These are phyloP conservation scores for Valencia hispanica DNA, from an alignment of 2,797 vertebrate species.

Conservation along the genomic window DNA sequence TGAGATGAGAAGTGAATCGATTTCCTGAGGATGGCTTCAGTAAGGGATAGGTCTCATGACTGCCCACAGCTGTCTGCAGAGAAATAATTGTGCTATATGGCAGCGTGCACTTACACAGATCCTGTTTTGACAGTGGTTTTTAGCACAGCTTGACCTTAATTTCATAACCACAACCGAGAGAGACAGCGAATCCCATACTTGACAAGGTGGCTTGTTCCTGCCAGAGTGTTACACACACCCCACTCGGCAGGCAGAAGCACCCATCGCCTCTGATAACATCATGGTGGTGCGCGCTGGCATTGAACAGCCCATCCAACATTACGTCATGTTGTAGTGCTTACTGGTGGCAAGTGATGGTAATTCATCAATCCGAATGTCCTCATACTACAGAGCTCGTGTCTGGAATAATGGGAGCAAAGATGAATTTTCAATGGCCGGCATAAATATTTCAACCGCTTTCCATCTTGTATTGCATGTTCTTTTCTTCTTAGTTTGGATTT, in stretches of 20 bases:
- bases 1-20: conserved; percentile 66
- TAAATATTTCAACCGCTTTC: conserved; percentile 13
- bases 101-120: conserved; percentile 38
- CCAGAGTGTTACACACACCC: conserved; percentile 33
- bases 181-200: conserved; percentile 46
- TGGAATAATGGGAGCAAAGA: conserved; percentile 47
- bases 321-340: conserved; percentile 39
- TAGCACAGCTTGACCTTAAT: conserved; percentile 73
- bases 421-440: conserved; percentile 40
- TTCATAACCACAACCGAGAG: conserved; percentile 60
- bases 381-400: conserved; percentile 44
- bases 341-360: conserved; percentile 43
- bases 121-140: conserved; percentile 69
- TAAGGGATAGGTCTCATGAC: conserved; percentile 50
- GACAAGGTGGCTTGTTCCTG: conserved; percentile 57
- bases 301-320: conserved; percentile 38
- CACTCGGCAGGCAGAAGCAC: conserved; percentile 28
- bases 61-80: conserved; percentile 56
- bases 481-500: background rate
- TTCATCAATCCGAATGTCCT: conserved; percentile 59
- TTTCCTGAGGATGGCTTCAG: conserved; percentile 62
- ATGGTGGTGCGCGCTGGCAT: conserved; percentile 29
- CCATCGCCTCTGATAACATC: conserved; percentile 59
- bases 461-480: conserved; percentile 23
- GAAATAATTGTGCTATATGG: conserved; percentile 55